These are phyloP conservation scores for Coracopsis vasa DNA, from an alignment of 2,113 vertebrate genomes.

Conservation along the genomic window DNA sequence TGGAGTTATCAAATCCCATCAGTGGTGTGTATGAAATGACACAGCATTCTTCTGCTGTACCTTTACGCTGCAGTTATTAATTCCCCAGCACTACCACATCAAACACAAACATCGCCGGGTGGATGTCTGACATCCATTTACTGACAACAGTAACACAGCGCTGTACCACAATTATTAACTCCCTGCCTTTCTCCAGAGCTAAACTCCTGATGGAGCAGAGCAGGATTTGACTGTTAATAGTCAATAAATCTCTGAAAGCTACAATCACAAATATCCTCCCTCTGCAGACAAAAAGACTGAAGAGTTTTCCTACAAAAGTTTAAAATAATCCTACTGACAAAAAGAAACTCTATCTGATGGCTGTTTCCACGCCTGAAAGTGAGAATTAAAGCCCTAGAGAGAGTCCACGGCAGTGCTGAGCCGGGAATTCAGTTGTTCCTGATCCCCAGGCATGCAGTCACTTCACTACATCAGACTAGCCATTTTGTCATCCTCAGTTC, in stretches of 20 bases:
- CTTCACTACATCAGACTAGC: slow-evolving; percentile 2
- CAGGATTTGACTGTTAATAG: neutral
- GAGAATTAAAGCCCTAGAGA: slow-evolving; percentile 42
- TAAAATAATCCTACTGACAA: slow-evolving; percentile 16
- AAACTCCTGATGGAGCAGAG: neutral
- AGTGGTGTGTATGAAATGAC: slow-evolving; percentile 44
- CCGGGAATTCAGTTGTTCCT: slow-evolving; percentile 53
- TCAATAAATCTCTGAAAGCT: neutral
- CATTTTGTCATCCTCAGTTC: slow-evolving; percentile 10
- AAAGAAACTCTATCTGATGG: slow-evolving; percentile 9
- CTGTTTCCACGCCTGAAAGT: neutral
- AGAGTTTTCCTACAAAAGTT: slow-evolving; percentile 30
- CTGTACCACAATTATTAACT: neutral
- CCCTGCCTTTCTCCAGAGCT: neutral
- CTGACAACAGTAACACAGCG: neutral
- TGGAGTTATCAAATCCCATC: neutral
- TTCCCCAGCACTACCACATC: neutral
- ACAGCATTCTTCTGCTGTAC: slow-evolving; percentile 5
- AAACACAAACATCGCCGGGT: neutral
- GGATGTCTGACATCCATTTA: slow-evolving; percentile 14
- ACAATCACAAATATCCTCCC: neutral
- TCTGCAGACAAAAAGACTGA: neutral
- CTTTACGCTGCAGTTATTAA: neutral
- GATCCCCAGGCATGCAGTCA: slow-evolving; percentile 41
- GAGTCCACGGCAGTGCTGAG: slow-evolving; percentile 30